Evolutionary conservation across 2,888 invertebrate genomes (phyloP), one percentile per base, ranked within the genome.

Genomic region (Trissoscelio sp.): DNA sequence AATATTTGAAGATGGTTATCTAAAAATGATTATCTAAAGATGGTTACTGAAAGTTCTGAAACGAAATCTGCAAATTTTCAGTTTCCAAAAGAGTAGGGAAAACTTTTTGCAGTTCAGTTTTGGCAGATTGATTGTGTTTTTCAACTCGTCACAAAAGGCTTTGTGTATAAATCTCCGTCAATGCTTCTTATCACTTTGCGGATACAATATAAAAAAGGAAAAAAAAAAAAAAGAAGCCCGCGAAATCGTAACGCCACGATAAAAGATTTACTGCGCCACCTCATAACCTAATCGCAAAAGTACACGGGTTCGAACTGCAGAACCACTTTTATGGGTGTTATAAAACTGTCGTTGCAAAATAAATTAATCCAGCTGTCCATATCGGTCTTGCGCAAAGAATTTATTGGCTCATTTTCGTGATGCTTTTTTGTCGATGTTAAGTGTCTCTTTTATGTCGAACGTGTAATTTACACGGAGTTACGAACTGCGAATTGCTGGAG

Each of bases 311-410:
- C 37, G 58, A 62, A 62, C 31, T 12, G 64, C 16, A 20, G 12
- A 64, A 31, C 44, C 28, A 16, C 18, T 55, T 73, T 74, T 74
- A 74, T 66, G 24, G 53, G n/a, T 9, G 74, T 55, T 66, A 74
- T 74, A 74, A 74, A 74, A 66, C 64, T 74, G 64, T 74, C 74
- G 39, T 64, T 64, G 64, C 64, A 57, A 64, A 74, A 74, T 64
- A 74, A 74, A 66, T 74, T 74, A 74, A 74, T 74, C 74, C 24
- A 48, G 64, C 62, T 73, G 73, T 66, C 48, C 28, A 42, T 60
- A 58, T 70, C 70, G 57, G 46, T 42, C 20, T 20, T 60, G 24
- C 20, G 24, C 39, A 2, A 18, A 14, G 51, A 60, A 73, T 73
- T 73, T 73, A 73, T 62, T 60, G 64, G 12, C 57, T 64, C 74